These are phyloP conservation scores for Phalacrocorax brasilianus DNA, from an alignment of 2,113 vertebrate species.

Conservation along the genomic window DNA sequence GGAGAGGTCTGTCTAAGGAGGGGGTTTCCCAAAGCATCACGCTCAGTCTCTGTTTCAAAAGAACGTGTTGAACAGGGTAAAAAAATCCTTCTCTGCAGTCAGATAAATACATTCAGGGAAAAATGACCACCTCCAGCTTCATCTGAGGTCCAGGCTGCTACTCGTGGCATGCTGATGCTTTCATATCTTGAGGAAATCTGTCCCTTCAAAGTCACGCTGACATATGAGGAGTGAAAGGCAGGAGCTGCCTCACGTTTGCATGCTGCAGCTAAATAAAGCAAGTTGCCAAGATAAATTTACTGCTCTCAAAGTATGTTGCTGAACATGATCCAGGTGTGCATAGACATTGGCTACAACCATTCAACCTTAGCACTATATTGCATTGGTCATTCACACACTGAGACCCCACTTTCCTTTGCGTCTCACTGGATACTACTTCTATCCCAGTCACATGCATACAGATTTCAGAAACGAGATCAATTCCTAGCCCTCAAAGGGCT, in stretches of 20 bases:
- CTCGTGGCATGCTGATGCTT: neutral
- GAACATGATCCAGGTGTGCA: neutral
- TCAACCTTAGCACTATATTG: neutral
- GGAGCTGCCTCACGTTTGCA: conserved; percentile 11
- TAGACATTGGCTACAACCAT: neutral
- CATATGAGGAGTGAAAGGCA: neutral
- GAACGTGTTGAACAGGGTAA: neutral
- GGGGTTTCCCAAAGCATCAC: neutral
- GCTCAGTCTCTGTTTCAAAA: neutral
- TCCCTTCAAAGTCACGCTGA: conserved; percentile 21
- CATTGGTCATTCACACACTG: rapidly evolving
- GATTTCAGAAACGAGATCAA: neutral
- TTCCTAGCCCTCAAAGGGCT: neutral
- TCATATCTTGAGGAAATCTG: neutral
- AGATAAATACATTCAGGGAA: neutral
- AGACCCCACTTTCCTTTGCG: neutral
- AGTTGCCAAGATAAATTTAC: conserved; percentile 14
- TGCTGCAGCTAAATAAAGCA: conserved; percentile 18
- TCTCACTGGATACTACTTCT: neutral
- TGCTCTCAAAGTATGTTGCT: neutral
- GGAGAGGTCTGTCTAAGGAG: neutral
- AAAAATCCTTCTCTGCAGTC: neutral
- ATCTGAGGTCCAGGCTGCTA: neutral
- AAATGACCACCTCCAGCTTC: conserved; percentile 17
- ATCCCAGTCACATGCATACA: neutral